Evolutionary conservation across 2,797 vertebrate species (phyloP), one percentile per base, ranked within the genome.

Genomic region (Chanos chanos): DNA sequence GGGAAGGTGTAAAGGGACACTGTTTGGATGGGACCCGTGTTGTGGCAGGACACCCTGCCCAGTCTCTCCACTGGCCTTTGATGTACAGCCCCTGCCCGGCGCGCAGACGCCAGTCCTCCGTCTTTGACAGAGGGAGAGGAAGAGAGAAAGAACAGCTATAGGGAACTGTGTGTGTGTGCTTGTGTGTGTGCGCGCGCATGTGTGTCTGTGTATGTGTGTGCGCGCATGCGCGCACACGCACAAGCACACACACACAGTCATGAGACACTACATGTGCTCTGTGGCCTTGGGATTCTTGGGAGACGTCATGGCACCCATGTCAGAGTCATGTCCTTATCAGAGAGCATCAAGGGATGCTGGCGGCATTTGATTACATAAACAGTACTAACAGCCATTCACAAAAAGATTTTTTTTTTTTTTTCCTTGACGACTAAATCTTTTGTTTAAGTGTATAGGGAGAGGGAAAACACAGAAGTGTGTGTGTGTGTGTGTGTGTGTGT

Each of bases 101-200:
- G 43, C 50, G n/a, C 53, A 43, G 45, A 65, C 2, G 53, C 44
- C 44, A 57, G 27, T 50, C 30, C 12, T 24, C 43, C 13, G 53
- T 51, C 2, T 3, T 3, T n/a, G 4, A 24, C 5, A 9, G 13
- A 10, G 16, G 28, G 33, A 30, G 24, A 13, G 15, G 24, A 16
- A n/a, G 13, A 16, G 34, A 7, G 28, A 30, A 24, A 1, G 7
- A 52, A 41, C 16, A 4, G 3, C 24, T 18, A 43, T 7, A 28
- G 7, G 5, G 7, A 28, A 7, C 28, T 28, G 6, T 3, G 4
- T 1, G 27, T 28, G 27, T 28, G 27, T 28, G 27, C 28, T 27
- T 28, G 27, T 28, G 27, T 28, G 28, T 31, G 27, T 28, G 27
- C 28, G 27, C 28, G 3, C 28, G 27, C 7, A 7, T 30, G 6